Base-by-base conservation (phyloP, 2,888 invertebrate genomes). In the Cheilosia scutellata region DNA sequence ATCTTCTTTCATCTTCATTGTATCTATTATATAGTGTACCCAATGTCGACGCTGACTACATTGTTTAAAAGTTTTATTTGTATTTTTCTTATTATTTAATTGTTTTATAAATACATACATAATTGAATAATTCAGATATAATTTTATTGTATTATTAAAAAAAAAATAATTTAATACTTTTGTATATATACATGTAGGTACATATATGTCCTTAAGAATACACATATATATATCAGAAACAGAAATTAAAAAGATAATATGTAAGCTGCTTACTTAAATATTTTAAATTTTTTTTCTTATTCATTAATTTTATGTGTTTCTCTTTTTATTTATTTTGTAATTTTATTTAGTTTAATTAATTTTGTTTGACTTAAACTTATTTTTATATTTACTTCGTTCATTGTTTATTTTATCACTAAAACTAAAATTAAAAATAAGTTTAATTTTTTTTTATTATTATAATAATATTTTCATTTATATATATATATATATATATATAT, bases 61-160 rank as follows among this genome's bases (percentile, higher is more conserved):
- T 62, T 78, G 66, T 78, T 83, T 83, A 62, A 65, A 79, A 74
- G 47, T 55, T 78, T 62, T 37, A 74, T 62, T 63, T 74, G 37
- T 37, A 37, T 55, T 74, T 74, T 79, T 63, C 74, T 84, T 74
- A 79, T 63, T 31, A 79, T 49, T 63, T 68, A 75, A 65, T 75
- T 70, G 33, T 63, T 79, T 78, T 74, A 79, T 79, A 79, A 84
- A 84, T 79, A 79, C 74, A 74, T 84, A 79, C 74, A 74, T 84
- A 79, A 74, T 74, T 83, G 74, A 75, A 88, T 90, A 90, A 89
- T 90, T 90, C 89, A 90, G 90, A 90, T 90, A 90, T 89, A 90
- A 58, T 79, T 79, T 79, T 75, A 74, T 68, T 74, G 74, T 66
- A 40, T 53, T 87, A 88, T 84, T 66, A 88, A 90, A 89, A 90